phyloP scores from a whole-genome alignment of 2,797 vertebrate species.

The Sebastiscus albofasciatus region DNA sequence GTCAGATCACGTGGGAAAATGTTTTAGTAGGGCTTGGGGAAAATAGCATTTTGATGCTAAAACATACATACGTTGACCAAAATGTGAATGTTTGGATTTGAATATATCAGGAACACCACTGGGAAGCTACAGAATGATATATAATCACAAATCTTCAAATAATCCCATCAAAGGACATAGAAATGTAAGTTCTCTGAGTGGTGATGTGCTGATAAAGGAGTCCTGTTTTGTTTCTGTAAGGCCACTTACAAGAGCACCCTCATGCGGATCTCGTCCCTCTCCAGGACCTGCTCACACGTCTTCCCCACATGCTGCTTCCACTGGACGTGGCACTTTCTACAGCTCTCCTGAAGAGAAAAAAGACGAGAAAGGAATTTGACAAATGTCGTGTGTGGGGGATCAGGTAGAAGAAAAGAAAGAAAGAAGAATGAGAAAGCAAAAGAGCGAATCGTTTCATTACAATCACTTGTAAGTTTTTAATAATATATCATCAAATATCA shows the following conservation, averaged over 20 bases:
- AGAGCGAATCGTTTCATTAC: accelerated
- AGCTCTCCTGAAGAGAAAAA: conserved; percentile 88
- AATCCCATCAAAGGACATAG: background rate
- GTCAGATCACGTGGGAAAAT: too few species aligned
- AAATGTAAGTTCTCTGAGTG: too few species aligned
- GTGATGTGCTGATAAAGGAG: background rate
- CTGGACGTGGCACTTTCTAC: conserved; percentile 94
- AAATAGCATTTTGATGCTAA: too few species aligned
- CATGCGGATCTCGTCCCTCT: conserved; percentile 96
- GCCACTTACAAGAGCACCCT: conserved; percentile 93
- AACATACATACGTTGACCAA: too few species aligned
- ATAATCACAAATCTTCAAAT: background rate
- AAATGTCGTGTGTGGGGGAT: background rate
- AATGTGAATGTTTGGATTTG: too few species aligned
- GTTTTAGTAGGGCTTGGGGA: too few species aligned
- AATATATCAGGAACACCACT: too few species aligned
- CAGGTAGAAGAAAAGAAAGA: background rate
- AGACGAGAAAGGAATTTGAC: background rate
- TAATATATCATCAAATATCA: background rate
- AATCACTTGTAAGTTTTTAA: background rate
- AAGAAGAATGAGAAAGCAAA: background rate
- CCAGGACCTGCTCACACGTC: conserved; percentile 94
- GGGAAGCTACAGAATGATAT: too few species aligned
- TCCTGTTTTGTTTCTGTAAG: background rate
- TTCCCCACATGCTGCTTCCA: conserved; percentile 97